These are phyloP conservation scores for Intellagama lesueurii DNA, from an alignment of 2,797 vertebrate genomes.

Conservation along the genomic window DNA sequence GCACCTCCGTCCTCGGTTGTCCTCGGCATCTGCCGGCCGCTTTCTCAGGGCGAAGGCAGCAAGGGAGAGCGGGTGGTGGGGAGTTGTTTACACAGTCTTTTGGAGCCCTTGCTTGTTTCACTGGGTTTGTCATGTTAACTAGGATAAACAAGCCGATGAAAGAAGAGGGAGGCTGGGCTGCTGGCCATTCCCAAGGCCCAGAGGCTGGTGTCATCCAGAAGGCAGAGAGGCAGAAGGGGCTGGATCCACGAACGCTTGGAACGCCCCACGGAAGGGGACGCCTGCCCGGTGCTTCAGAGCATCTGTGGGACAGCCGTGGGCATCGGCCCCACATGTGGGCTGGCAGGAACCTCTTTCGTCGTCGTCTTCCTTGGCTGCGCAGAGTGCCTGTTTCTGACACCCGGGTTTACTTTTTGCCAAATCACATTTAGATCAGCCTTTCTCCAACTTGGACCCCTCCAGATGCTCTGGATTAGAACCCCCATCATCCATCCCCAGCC, in stretches of 20 bases:
- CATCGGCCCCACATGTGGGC: no score
- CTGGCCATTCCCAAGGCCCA: fast-evolving
- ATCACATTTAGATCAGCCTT: not conserved
- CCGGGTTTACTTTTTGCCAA: not conserved
- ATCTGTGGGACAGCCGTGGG: not conserved
- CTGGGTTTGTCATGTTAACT: constrained; percentile 37
- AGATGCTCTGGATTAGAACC: no score
- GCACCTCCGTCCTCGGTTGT: not conserved
- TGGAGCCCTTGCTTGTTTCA: constrained; percentile 18
- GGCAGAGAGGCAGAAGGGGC: not conserved
- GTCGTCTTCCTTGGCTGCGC: not conserved
- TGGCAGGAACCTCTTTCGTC: no score
- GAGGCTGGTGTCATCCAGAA: not conserved
- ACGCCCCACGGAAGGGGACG: not conserved
- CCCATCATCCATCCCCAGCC: no score
- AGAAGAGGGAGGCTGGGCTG: constrained; percentile 1
- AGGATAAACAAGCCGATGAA: constrained; percentile 48
- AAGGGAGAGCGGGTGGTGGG: constrained; percentile 11
- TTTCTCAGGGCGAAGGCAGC: fast-evolving
- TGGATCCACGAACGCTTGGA: not conserved
- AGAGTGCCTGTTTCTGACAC: not conserved
- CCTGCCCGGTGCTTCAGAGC: not conserved
- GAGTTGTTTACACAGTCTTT: constrained; percentile 51
- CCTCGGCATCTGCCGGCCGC: not conserved
- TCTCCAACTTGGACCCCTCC: not conserved